phyloP scores from a whole-genome alignment of 2,888 invertebrate genomes.

The Augiades crinisus region DNA sequence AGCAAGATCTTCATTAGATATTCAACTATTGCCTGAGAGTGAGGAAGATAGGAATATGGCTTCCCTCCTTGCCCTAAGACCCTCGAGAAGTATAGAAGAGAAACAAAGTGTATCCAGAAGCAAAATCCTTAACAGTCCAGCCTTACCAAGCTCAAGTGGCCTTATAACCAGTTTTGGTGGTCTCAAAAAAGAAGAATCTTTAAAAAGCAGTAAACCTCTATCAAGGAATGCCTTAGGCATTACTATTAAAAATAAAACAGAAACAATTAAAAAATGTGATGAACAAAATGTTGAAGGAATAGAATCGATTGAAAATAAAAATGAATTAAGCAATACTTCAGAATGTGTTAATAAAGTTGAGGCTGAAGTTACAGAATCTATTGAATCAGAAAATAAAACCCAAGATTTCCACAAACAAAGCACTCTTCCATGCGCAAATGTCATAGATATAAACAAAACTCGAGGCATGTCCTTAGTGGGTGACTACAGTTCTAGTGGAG shows the following conservation, averaged over 20 bases:
- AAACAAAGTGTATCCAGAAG: slow-evolving; percentile 70
- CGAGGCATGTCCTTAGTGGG: slow-evolving; percentile 47
- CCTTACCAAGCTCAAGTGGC: slow-evolving; percentile 78
- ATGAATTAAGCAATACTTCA: background rate
- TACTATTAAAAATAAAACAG: slow-evolving; percentile 47
- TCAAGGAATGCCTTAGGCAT: slow-evolving; percentile 68
- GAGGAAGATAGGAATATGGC: slow-evolving; percentile 92
- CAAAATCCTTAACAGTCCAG: slow-evolving; percentile 79
- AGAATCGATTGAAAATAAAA: slow-evolving; percentile 1
- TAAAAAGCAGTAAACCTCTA: slow-evolving; percentile 55
- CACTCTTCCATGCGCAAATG: too few species aligned
- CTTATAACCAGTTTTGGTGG: slow-evolving; percentile 76
- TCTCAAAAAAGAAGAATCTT: slow-evolving; percentile 76
- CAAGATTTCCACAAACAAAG: background rate
- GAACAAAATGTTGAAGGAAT: background rate
- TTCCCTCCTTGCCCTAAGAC: slow-evolving; percentile 85
- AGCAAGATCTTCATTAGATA: slow-evolving; percentile 88
- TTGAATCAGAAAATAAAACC: slow-evolving; percentile 11
- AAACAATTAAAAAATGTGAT: slow-evolving; percentile 14
- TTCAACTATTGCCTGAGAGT: slow-evolving; percentile 88
- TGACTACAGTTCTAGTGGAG: slow-evolving; percentile 68
- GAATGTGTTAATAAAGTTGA: background rate
- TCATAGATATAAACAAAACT: background rate
- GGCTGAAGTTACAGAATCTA: background rate
- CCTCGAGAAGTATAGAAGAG: slow-evolving; percentile 82